Percentiles rank a stretch among this genome's conserved stretches.
Evolutionary conservation across 2,797 vertebrate genomes (phyloP).

Genomic region (Tarsius wallacei): DNA sequence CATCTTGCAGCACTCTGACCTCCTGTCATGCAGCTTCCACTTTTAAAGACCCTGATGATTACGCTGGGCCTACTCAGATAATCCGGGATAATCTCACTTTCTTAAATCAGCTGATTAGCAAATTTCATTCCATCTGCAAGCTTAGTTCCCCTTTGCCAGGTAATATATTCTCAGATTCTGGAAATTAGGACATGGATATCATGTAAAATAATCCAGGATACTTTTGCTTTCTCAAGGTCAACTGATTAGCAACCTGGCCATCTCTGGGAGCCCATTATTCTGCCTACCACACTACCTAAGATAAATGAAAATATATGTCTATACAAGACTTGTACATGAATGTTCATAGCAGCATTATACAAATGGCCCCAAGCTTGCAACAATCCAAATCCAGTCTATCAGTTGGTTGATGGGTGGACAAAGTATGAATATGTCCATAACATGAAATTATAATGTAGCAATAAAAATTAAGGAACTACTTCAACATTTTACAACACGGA

Average conservation of each 20-base stretch:
- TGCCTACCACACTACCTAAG: background rate
- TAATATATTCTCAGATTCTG: background rate
- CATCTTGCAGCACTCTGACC: background rate
- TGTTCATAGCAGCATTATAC: background rate
- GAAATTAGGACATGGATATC: background rate
- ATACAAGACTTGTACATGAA: background rate
- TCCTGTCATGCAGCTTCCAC: background rate
- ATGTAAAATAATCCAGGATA: background rate
- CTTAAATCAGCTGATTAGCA: background rate
- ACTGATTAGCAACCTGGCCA: background rate
- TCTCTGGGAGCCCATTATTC: background rate
- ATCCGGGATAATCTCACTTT: slow-evolving; percentile 2
- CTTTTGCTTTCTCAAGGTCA: background rate
- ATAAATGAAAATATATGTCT: background rate
- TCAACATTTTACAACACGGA: background rate
- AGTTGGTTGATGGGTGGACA: background rate
- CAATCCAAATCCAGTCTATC: background rate
- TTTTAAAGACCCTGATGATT: background rate
- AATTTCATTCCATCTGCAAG: background rate
- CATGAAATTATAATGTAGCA: background rate
- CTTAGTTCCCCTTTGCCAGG: background rate
- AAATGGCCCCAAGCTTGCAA: background rate
- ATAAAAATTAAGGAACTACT: background rate
- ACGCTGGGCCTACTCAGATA: background rate
- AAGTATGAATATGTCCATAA: background rate